phyloP scores from a whole-genome alignment of 2,113 vertebrate genomes.

The Oreocharis arfaki region DNA sequence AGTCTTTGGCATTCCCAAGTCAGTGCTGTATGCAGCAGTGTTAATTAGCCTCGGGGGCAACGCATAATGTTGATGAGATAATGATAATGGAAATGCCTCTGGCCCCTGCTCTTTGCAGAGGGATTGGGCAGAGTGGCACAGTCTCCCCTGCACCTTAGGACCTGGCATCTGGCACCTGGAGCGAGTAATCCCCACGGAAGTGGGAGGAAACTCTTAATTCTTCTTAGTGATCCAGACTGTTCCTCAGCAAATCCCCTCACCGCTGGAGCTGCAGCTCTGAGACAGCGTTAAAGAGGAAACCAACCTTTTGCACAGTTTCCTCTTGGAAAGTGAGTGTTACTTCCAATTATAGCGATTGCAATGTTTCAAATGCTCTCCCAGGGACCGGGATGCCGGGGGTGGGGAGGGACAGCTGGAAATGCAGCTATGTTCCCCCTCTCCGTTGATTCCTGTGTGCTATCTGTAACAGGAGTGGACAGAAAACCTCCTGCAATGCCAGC shows the following conservation, averaged over 20 bases:
- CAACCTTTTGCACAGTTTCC: constrained; percentile 60
- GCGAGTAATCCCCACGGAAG: neutral
- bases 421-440: neutral
- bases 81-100: neutral
- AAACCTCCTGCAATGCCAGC: neutral
- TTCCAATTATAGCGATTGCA: constrained; percentile 55
- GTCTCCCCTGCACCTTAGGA: neutral
- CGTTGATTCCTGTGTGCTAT: neutral
- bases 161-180: neutral
- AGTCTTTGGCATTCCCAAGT: neutral
- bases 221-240: neutral
- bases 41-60: neutral
- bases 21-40: neutral
- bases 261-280: neutral
- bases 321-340: constrained; percentile 47
- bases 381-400: neutral
- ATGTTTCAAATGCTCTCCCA: neutral
- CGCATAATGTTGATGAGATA: neutral
- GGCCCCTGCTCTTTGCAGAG: neutral
- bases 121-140: neutral
- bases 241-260: neutral
- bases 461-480: neutral
- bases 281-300: constrained; percentile 40
- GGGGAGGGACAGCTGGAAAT: neutral
- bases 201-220: neutral